Percentiles rank a stretch among this genome's conserved stretches.
Evolutionary conservation across 2,888 invertebrate genomes (phyloP).

Genomic region (Xiphydria camelus): DNA sequence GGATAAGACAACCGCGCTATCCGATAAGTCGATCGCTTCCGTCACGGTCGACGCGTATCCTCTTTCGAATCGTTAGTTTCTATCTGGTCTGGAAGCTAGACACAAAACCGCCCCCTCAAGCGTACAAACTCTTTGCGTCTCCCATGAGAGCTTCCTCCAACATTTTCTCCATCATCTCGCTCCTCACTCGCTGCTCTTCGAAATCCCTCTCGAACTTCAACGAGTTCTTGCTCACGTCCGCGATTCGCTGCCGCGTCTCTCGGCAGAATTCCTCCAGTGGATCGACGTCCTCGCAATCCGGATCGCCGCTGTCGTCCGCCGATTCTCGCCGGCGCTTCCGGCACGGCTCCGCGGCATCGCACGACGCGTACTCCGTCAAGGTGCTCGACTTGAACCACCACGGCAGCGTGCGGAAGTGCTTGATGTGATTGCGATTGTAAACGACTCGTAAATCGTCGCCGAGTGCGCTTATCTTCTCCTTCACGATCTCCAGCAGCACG

Average conservation of each 20-base stretch:
- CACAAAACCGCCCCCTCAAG: too few species aligned
- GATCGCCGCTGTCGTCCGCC: conserved; percentile 10
- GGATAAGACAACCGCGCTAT: too few species aligned
- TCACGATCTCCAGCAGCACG: conserved; percentile 42
- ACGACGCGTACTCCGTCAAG: conserved; percentile 30
- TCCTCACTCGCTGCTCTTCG: conserved; percentile 59
- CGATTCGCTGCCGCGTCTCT: conserved; percentile 17
- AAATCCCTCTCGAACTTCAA: conserved; percentile 60
- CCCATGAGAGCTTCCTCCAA: conserved; percentile 56
- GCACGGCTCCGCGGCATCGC: neutral
- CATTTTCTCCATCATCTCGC: conserved; percentile 59
- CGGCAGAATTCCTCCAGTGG: conserved; percentile 28
- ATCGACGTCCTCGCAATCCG: neutral
- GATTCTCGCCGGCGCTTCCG: conserved; percentile 3
- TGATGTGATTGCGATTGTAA: conserved; percentile 63
- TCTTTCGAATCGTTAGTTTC: too few species aligned
- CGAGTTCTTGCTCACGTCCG: conserved; percentile 32
- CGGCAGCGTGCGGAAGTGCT: conserved; percentile 60
- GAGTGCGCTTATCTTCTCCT: conserved; percentile 38
- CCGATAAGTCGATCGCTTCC: too few species aligned
- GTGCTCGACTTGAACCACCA: conserved; percentile 64
- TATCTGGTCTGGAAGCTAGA: too few species aligned
- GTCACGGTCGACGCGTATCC: too few species aligned
- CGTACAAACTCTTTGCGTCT: too few species aligned
- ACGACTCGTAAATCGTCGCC: conserved; percentile 56